Percentiles rank a stretch among this genome's conserved stretches.
Conservation (phyloP, 1,140 invertebrate species). For the Holcopasites calliopsidis region DNA sequence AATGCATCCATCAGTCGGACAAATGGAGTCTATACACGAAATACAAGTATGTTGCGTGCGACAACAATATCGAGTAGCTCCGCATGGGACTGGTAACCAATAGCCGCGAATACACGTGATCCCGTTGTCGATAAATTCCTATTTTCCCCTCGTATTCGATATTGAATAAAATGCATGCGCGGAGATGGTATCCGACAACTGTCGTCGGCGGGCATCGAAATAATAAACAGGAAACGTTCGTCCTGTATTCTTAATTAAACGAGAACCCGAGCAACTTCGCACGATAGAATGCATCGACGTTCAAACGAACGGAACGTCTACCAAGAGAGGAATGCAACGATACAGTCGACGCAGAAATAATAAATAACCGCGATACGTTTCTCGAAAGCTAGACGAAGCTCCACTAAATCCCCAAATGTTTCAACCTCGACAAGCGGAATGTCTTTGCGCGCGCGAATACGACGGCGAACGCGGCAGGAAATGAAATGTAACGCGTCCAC, state of each 20-base stretch:
- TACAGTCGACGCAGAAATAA: no score
- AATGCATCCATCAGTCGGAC: no score
- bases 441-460: no score
- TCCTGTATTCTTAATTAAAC: no score
- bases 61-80: conserved; percentile 10
- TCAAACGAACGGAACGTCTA: no score
- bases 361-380: no score
- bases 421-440: not conserved
- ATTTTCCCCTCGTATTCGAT: not conserved
- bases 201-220: not conserved
- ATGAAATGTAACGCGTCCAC: conserved; percentile 9
- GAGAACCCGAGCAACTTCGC: no score
- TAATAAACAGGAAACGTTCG: not conserved
- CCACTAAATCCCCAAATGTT: not conserved
- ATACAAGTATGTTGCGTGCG: conserved; percentile 5
- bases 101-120: not conserved
- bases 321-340: no score
- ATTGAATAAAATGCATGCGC: not conserved
- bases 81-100: conserved; percentile 15
- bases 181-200: not conserved
- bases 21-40: conserved; percentile 8
- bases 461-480: not conserved
- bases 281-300: no score
- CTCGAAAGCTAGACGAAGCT: not conserved
- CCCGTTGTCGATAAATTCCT: conserved; percentile 1